A percentile compares a stretch with the other conserved stretches of the same genome.
phyloP scores from a whole-genome alignment of 1,140 invertebrate species.

The Drosophila persimilis region DNA sequence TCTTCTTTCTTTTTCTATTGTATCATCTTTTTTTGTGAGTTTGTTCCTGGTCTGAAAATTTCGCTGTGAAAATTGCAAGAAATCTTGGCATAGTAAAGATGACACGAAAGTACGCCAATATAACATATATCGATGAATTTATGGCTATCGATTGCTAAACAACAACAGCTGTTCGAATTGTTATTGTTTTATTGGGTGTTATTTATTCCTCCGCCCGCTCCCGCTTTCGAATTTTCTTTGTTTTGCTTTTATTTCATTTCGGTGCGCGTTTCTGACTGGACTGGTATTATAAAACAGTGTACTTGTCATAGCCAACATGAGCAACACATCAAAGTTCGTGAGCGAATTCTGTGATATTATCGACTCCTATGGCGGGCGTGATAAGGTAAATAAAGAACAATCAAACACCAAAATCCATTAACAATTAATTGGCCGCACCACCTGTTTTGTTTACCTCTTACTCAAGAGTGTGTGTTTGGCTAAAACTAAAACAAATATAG shows the following conservation, averaged over 20 bases:
- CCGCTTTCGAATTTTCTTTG: conserved; percentile 23
- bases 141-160: no score
- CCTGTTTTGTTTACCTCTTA: conserved; percentile 33
- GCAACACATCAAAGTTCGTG: conserved; percentile 70
- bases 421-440: conserved; percentile 10
- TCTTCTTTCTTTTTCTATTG: no score
- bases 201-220: background rate
- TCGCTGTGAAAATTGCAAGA: no score
- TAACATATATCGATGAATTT: no score
- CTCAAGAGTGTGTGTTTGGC: background rate
- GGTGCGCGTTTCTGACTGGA: conserved; percentile 19
- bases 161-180: conserved; percentile 25
- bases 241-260: conserved; percentile 35
- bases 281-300: conserved; percentile 28
- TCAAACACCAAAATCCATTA: conserved; percentile 7
- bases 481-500: background rate
- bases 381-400: conserved; percentile 83
- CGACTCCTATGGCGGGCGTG: conserved; percentile 84
- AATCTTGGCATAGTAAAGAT: no score
- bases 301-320: conserved; percentile 39
- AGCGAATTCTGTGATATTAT: conserved; percentile 84
- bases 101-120: no score
- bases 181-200: conserved; percentile 14
- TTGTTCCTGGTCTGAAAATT: no score
- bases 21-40: no score